Base-by-base conservation (phyloP, 2,888 invertebrate genomes). In the Polyploca ridens region DNA sequence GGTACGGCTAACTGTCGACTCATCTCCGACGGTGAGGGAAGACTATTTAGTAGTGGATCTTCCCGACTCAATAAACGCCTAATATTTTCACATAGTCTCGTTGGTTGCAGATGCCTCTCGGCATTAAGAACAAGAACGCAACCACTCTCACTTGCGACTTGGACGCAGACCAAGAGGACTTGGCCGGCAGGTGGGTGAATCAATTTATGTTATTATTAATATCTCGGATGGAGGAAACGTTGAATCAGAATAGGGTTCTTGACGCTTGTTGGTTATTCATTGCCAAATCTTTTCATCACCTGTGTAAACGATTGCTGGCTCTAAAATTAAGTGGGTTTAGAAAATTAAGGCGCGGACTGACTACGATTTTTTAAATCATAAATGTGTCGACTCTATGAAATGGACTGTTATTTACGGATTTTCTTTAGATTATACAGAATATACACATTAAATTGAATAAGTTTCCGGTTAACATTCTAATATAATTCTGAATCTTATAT, bases 101-200 rank as follows among this genome's bases (percentile, higher is more conserved):
- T 84, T 91, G 90, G 89, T 87, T 84, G 58, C 91, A 93, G 92
- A 85, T 91, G 82, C 79, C 85, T 76, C 65, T 86, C 66, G 79
- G 74, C 54, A 73, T 69, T 41, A 90, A 89, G 67, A 70, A 65
- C 57, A 90, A 88, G 81, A 90, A 91, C 71, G 66, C 65, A 11
- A 88, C 88, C 0, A 58, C 79, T 0, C 69, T 79, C 6, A 35
- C 82, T 11, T 93, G 93, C 35, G 93, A 93, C 76, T 78, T 91
- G 44, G 93, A 93, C 57, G 58, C 78, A 0, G 93, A 93, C 2
- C 91, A 93, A 49, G 85, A 89, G 66, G 93, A 93, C 13, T 62
- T 93, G 63, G 89, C 93, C 59, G 93, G 91, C 62, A 90, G 91
- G 93, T 92, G 65, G 74, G 75, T 33, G 0, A 27, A 44, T n/a